Conservation (phyloP, 2,113 vertebrate genomes). For the Odobenus rosmarus region DNA sequence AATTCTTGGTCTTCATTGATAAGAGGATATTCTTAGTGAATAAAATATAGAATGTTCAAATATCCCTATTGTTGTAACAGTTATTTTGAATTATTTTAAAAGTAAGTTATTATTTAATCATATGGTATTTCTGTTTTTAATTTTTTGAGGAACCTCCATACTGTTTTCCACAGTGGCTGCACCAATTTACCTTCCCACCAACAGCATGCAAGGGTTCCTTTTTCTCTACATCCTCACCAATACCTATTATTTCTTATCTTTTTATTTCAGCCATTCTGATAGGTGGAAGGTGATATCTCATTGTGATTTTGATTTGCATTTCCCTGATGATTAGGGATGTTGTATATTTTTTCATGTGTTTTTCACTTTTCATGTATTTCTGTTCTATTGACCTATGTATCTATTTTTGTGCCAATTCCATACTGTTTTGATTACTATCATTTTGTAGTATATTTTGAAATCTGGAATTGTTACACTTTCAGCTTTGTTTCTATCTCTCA, state of each 20-base stretch:
- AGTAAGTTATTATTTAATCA: neutral
- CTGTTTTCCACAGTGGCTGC: neutral
- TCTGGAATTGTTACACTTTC: neutral
- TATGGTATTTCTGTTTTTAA: neutral
- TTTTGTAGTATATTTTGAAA: neutral
- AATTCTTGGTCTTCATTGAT: neutral
- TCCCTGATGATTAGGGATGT: neutral
- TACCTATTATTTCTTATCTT: neutral
- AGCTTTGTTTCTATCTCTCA: neutral
- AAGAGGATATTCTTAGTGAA: neutral
- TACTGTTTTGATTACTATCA: neutral
- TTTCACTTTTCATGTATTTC: neutral
- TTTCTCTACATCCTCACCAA: neutral
- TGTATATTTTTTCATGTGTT: neutral
- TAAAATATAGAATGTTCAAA: neutral
- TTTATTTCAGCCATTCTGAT: neutral
- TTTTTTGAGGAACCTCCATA: neutral
- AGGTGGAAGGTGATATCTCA: neutral
- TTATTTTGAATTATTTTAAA: conserved; percentile 23
- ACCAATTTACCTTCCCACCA: neutral
- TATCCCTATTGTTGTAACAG: neutral
- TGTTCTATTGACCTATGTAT: neutral
- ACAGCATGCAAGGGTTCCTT: neutral
- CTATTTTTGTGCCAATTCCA: neutral
- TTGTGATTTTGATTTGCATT: neutral